Evolutionary conservation across 2,888 invertebrate genomes (phyloP).

Genomic region (Parasteatoda lunata): DNA sequence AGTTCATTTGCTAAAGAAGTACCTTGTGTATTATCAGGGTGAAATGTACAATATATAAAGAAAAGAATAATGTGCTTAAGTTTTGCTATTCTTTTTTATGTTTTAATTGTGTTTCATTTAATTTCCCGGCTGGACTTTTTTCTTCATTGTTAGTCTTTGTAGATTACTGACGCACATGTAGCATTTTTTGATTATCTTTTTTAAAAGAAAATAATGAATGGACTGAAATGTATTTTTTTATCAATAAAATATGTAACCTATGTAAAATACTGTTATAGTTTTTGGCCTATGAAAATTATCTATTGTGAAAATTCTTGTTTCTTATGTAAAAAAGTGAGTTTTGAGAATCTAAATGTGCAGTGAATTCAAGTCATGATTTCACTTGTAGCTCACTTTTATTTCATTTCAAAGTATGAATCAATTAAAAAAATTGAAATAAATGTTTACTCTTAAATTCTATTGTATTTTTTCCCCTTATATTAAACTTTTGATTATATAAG

Average conservation of each 20-base stretch:
- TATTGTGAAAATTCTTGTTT: background rate
- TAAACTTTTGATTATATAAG: background rate
- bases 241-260: slow-evolving; percentile 38
- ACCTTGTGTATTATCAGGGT: no score
- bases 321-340: background rate
- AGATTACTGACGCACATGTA: slow-evolving; percentile 55
- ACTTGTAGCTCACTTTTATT: background rate
- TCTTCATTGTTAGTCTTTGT: slow-evolving; percentile 49
- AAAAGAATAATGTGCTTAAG: no score
- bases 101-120: no score
- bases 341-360: background rate
- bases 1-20: no score
- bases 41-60: no score
- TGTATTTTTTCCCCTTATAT: background rate
- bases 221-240: slow-evolving; percentile 53
- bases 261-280: slow-evolving; percentile 51
- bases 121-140: background rate
- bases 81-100: no score
- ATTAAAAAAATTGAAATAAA: background rate
- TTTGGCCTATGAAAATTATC: slow-evolving; percentile 6
- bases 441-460: background rate
- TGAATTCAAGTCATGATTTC: background rate
- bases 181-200: slow-evolving; percentile 49
- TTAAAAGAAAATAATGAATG: slow-evolving; percentile 27
- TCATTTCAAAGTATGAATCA: background rate